Percentiles rank a stretch among this genome's conserved stretches.
Conservation (phyloP, 2,888 invertebrate species). For the Hydriomena furcata region DNA sequence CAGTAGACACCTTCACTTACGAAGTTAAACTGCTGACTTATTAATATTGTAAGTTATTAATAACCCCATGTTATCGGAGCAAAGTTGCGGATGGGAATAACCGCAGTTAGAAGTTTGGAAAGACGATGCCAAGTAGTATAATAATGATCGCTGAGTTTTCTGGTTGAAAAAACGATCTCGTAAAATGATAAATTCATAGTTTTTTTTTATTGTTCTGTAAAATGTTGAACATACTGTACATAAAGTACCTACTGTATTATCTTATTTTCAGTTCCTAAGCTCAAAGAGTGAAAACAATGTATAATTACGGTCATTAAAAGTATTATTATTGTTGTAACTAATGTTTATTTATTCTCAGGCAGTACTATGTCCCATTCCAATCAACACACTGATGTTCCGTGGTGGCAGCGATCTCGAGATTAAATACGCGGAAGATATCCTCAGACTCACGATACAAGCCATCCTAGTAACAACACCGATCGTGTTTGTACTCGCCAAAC, state of each 20-base stretch:
- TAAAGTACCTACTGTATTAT: neutral
- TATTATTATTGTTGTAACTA: too few relatives aligned
- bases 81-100: conserved; percentile 6
- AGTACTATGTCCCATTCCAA: conserved; percentile 81
- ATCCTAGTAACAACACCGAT: conserved; percentile 71
- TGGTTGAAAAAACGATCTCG: neutral
- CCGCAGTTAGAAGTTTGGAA: conserved; percentile 9
- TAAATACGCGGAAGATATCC: conserved; percentile 57
- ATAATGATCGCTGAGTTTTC: conserved; percentile 4
- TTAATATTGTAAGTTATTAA: conserved; percentile 21
- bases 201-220: too few relatives aligned
- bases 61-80: conserved; percentile 12
- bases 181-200: neutral
- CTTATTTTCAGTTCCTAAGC: too few relatives aligned
- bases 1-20: conserved; percentile 3
- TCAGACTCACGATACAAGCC: conserved; percentile 61
- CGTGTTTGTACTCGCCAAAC: conserved; percentile 63
- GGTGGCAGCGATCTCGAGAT: conserved; percentile 44
- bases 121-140: conserved; percentile 9
- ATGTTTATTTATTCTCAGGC: conserved; percentile 70
- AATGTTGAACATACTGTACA: too few relatives aligned
- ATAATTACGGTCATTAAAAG: too few relatives aligned
- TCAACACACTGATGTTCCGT: conserved; percentile 62
- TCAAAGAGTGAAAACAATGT: too few relatives aligned
- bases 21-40: conserved; percentile 5